Evolutionary conservation across 2,888 invertebrate species (phyloP), one percentile per base, ranked within the genome.

Genomic region (Altica lythri): DNA sequence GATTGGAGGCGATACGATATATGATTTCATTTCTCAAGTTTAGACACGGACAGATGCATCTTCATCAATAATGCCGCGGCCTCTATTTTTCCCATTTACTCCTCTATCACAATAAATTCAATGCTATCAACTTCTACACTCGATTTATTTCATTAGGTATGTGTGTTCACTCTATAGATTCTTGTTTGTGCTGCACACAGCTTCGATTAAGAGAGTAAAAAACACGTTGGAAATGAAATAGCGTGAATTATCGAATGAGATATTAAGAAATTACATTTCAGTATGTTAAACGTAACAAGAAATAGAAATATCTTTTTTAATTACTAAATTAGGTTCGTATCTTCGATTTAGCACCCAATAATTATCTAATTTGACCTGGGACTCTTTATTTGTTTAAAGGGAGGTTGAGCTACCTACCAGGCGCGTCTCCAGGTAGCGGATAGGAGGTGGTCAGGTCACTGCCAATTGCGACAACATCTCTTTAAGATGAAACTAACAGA

Each of bases 21-120:
- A 48, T 48, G 48, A 48, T 42, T 53, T 27, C 53, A 47, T 53
- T 42, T 53, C 40, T 53, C 46, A 53, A 40, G 40, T 40, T 48
- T 30, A 10, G 48, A 48, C 48, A 40, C 19, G 40, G 35, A 38
- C 19, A 32, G 38, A 48, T 48, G 29, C 40, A 35, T 48, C 48
- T 48, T 30, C 48, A 48, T 48, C 40, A 40, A 40, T 48, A 40
- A 48, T n/a, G n/a, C 22, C 18, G 12, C 14, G n/a, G 48, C 40
- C 40, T 27, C 38, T 35, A 48, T 48, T 40, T 48, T 42, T 53
- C 40, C 46, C 27, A 30, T 37, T 53, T 37, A 30, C 34, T 44
- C 14, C 29, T 44, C 27, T 35, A 19, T 44, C 40, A 40, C 45
- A 47, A 53, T 53, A 53, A 53, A 53, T 53, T 53, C 40, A 30